Percentiles rank a stretch among this genome's conserved stretches.
Evolutionary conservation across 2,113 vertebrate genomes (phyloP).

Genomic region (Leucosticte australis): DNA sequence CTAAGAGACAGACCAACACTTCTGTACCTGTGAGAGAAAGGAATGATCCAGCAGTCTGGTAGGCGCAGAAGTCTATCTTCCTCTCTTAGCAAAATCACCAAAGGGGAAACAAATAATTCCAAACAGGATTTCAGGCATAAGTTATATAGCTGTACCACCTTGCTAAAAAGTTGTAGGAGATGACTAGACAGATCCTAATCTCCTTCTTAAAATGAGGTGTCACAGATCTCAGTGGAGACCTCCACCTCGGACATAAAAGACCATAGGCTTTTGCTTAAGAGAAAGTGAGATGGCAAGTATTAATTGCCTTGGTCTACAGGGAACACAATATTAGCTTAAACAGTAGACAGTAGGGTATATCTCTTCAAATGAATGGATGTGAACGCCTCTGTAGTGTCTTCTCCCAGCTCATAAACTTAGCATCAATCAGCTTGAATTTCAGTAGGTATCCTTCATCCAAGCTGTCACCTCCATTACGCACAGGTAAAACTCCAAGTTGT

Average conservation of each 20-base stretch:
- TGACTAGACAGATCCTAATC: not conserved
- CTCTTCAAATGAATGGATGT: not conserved
- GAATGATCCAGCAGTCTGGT: not conserved
- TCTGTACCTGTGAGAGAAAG: not conserved
- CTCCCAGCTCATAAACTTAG: not conserved
- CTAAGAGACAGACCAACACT: not conserved
- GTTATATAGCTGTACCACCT: not conserved
- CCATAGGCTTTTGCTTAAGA: not conserved
- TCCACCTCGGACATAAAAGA: not conserved
- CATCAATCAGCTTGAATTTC: not conserved
- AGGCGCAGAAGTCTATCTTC: not conserved
- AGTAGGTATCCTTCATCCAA: not conserved
- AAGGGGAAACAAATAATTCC: not conserved
- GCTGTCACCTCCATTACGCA: not conserved
- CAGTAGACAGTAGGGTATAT: not conserved
- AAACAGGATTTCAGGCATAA: not conserved
- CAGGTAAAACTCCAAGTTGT: not conserved
- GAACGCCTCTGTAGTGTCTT: not conserved
- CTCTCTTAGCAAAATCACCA: not conserved
- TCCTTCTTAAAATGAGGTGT: not conserved
- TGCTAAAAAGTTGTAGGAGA: not conserved
- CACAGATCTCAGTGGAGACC: not conserved
- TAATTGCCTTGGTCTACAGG: not conserved
- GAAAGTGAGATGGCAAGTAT: not conserved
- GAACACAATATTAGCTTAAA: not conserved